Percentiles rank a stretch among this genome's conserved stretches.
Evolutionary conservation across 1,140 invertebrate genomes (phyloP).

Genomic region (Zaprionus davidi): DNA sequence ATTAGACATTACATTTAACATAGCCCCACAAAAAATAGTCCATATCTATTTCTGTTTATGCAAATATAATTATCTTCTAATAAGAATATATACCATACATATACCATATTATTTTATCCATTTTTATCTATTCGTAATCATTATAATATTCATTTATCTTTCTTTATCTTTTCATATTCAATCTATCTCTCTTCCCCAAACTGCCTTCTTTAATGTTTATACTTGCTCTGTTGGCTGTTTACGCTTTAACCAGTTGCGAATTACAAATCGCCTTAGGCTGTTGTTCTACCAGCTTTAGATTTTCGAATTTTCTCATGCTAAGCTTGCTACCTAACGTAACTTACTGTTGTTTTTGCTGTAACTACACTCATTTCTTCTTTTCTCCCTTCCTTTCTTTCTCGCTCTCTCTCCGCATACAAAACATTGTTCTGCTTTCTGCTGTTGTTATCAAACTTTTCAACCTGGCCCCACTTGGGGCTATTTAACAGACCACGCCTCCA

Average conservation of each 20-base stretch:
- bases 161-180: no score
- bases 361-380: background rate
- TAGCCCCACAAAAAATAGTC: no score
- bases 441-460: background rate
- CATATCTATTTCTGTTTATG: no score
- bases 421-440: background rate
- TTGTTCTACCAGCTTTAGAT: background rate
- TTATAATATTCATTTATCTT: no score
- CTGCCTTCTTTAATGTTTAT: no score
- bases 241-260: slow-evolving; percentile 12
- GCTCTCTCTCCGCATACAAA: background rate
- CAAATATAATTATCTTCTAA: no score
- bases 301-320: background rate
- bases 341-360: background rate
- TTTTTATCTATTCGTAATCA: no score
- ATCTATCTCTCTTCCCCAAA: no score
- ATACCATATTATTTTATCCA: no score
- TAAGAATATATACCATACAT: no score
- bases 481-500: background rate
- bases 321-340: background rate
- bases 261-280: background rate
- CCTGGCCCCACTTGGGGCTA: background rate
- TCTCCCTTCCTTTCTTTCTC: background rate
- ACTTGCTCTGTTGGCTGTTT: background rate
- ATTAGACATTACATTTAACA: no score